Conservation (phyloP, 1,140 invertebrate species). For the Semibalanus balanoides region DNA sequence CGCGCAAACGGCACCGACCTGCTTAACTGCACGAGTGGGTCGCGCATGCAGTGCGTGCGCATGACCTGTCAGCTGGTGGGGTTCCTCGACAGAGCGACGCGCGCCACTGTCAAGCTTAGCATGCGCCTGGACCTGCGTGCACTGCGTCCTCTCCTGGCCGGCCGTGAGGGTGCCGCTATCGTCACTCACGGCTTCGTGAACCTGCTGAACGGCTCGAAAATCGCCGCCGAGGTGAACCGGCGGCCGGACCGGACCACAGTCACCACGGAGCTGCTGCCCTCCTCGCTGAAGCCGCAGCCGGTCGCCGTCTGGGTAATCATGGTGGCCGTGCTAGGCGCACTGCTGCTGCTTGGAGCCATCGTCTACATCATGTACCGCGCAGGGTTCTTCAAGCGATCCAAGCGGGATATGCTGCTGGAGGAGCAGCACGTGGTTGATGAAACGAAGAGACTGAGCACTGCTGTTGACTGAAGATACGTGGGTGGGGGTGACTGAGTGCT, state of each 20-base stretch:
- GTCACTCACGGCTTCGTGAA: constrained; percentile 4
- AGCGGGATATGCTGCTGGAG: constrained; percentile 11
- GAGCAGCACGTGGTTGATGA: background rate
- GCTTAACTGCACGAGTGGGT: background rate
- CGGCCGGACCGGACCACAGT: constrained; percentile 9
- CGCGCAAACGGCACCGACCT: background rate
- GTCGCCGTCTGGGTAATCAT: constrained; percentile 17
- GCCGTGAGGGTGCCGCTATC: constrained; percentile 4
- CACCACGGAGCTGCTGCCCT: background rate
- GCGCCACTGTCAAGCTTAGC: background rate
- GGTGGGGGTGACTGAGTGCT: no score
- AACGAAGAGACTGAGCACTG: no score
- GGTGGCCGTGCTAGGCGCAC: constrained; percentile 14
- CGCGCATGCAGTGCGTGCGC: background rate
- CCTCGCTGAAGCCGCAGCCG: background rate
- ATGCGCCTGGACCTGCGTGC: background rate
- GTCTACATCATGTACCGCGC: constrained; percentile 11
- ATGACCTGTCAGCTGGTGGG: background rate
- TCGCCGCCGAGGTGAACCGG: background rate
- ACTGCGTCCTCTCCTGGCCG: constrained; percentile 8
- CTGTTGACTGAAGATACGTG: no score
- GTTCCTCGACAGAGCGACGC: background rate
- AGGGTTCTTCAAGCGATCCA: constrained; percentile 6
- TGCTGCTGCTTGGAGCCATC: constrained; percentile 14
- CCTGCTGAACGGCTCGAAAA: constrained; percentile 1